Evolutionary conservation across 2,797 vertebrate genomes (phyloP).

Genomic region (Aplochiton taeniatus): DNA sequence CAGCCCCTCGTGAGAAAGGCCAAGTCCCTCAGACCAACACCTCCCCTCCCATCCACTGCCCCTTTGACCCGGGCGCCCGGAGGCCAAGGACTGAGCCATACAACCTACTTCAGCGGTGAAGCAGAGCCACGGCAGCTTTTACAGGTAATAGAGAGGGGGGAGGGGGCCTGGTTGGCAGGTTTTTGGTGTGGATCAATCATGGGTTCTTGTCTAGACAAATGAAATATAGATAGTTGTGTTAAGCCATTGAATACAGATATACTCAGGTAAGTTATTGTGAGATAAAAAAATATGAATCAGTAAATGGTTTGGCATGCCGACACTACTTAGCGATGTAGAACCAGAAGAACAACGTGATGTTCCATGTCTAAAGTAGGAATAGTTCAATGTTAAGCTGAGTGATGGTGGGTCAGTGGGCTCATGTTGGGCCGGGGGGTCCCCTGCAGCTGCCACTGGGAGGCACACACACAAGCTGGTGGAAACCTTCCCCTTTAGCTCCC

Average conservation of each 20-base stretch:
- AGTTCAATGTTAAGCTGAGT: constrained; percentile 78
- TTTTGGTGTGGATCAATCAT: too few relatives aligned
- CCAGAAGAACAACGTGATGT: constrained; percentile 24
- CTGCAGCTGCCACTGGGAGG: constrained; percentile 81
- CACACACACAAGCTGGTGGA: constrained; percentile 73
- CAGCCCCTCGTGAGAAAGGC: constrained; percentile 52
- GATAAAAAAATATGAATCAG: neutral
- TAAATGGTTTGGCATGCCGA: constrained; percentile 15
- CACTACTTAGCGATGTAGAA: constrained; percentile 7
- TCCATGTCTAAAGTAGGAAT: constrained; percentile 45
- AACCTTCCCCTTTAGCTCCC: constrained; percentile 42
- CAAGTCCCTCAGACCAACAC: constrained; percentile 44
- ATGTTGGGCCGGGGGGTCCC: constrained; percentile 56
- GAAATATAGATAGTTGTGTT: too few relatives aligned
- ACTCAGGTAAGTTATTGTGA: too few relatives aligned
- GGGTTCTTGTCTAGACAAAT: too few relatives aligned
- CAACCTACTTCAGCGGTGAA: too few relatives aligned
- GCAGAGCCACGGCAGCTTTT: too few relatives aligned
- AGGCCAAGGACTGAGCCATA: too few relatives aligned
- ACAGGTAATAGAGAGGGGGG: too few relatives aligned
- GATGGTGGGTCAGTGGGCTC: constrained; percentile 63
- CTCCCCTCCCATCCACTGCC: constrained; percentile 37
- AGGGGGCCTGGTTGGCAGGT: too few relatives aligned
- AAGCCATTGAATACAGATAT: too few relatives aligned
- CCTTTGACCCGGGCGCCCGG: constrained; percentile 32